Evolutionary conservation across 2,888 invertebrate genomes (phyloP).

Genomic region (Linnaemya tessellans): DNA sequence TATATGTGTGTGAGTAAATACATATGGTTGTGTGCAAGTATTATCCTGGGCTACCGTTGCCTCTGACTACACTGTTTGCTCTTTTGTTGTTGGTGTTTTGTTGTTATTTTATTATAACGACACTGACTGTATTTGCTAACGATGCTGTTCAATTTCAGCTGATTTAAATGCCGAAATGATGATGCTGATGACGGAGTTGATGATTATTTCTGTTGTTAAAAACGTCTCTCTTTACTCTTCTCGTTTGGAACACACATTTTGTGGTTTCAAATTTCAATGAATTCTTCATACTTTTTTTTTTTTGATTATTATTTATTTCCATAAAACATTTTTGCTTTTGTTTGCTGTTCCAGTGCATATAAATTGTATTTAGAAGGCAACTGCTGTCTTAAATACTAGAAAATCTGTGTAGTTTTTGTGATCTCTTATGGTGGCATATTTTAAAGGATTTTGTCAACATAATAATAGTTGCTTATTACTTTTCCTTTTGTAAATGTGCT

Average conservation of each 20-base stretch:
- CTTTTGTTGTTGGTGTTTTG: constrained; percentile 30
- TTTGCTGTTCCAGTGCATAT: constrained; percentile 44
- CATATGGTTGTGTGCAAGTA: background rate
- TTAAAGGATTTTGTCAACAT: constrained; percentile 52
- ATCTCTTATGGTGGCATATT: background rate
- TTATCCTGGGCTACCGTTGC: constrained; percentile 67
- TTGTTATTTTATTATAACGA: constrained; percentile 11
- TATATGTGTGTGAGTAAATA: background rate
- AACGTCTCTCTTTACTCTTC: constrained; percentile 26
- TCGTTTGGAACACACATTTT: constrained; percentile 59
- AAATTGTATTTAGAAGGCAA: constrained; percentile 1
- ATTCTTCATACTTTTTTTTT: constrained; percentile 34
- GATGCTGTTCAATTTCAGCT: constrained; percentile 59
- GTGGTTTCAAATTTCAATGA: constrained; percentile 71
- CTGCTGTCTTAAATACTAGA: constrained; percentile 31
- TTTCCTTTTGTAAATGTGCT: constrained; percentile 16
- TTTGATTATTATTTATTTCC: constrained; percentile 6
- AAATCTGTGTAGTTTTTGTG: background rate
- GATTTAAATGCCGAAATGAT: constrained; percentile 57
- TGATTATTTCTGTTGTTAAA: constrained; percentile 51
- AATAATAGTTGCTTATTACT: background rate
- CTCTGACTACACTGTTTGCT: constrained; percentile 58
- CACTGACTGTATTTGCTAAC: constrained; percentile 50
- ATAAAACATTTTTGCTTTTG: constrained; percentile 49
- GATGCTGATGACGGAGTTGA: constrained; percentile 45